Base-by-base conservation (phyloP, 2,888 invertebrate genomes). In the Autographa gamma region DNA sequence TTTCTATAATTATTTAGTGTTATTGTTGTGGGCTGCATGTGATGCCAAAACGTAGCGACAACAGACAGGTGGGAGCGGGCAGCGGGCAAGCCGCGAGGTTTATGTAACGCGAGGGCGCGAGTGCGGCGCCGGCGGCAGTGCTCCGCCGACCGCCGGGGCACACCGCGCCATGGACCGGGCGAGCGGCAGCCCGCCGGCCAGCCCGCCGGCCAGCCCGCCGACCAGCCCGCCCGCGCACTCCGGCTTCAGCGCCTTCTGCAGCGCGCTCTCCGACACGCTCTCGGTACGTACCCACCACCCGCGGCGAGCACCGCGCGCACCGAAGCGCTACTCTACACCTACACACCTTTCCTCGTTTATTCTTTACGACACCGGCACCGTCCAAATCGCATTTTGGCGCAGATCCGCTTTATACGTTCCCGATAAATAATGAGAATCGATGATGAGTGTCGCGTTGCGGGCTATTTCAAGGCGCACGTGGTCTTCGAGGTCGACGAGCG, bases 201-300 rank as follows among this genome's bases (percentile, higher is more conserved):
- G 90, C 88, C 87, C 90, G 77, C 77, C 25, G 25, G 3, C 25
- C 25, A 25, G 25, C 25, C 25, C 25, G 25, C 25, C 25, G 25
- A 25, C 89, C 85, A 88, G 90, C 88, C 88, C 88, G 68, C 86
- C 92, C 82, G 86, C 89, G 85, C 85, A 92, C 81, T 86, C 90
- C 86, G 92, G 94, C 90, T 95, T 95, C 91, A 94, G 95, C 86
- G 95, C 95, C 87, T 94, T 95, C 92, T 95, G 95, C 93, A 94
- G 86, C 92, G 95, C 95, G 85, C 90, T 95, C 92, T 93, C 95
- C 82, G 95, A 95, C 89, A 95, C 95, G 80, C 84, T 95, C 87
- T 92, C 95, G 93, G 95, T 95, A 95, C 89, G 95, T 95, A 92
- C 85, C 77, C 79, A 59, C 71, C 71, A 68, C 48, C n/a, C 48